Evolutionary conservation across 2,113 vertebrate genomes (phyloP).

Genomic region (Procavia capensis): DNA sequence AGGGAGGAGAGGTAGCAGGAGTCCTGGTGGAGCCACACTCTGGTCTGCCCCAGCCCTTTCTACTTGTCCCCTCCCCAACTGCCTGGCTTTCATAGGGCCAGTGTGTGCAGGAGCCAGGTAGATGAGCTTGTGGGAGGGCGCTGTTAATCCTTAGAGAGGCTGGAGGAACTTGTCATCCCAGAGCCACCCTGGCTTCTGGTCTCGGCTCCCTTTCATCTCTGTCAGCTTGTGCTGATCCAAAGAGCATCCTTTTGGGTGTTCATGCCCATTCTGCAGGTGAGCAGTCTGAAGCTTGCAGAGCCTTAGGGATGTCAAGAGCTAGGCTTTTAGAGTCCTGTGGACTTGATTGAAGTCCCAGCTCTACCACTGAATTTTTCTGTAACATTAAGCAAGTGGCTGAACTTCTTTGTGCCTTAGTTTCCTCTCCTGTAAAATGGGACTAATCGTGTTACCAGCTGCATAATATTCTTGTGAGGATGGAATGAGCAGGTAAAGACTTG

Average conservation of each 20-base stretch:
- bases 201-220: fast-evolving
- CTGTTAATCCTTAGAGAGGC: neutral
- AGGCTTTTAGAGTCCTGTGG: neutral
- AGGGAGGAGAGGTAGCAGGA: neutral
- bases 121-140: neutral
- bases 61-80: fast-evolving
- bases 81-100: neutral
- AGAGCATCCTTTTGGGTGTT: neutral
- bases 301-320: neutral
- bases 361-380: neutral
- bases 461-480: no score
- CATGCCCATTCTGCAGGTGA: fast-evolving
- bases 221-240: neutral
- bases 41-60: neutral
- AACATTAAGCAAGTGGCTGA: neutral
- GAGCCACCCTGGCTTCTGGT: neutral
- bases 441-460: neutral
- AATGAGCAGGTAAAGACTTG: neutral
- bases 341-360: neutral
- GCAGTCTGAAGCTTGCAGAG: neutral
- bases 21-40: neutral
- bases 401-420: neutral
- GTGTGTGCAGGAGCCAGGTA: neutral
- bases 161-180: neutral
- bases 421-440: neutral